phyloP scores from a whole-genome alignment of 2,113 vertebrate species.

The Eulemur rufifrons region DNA sequence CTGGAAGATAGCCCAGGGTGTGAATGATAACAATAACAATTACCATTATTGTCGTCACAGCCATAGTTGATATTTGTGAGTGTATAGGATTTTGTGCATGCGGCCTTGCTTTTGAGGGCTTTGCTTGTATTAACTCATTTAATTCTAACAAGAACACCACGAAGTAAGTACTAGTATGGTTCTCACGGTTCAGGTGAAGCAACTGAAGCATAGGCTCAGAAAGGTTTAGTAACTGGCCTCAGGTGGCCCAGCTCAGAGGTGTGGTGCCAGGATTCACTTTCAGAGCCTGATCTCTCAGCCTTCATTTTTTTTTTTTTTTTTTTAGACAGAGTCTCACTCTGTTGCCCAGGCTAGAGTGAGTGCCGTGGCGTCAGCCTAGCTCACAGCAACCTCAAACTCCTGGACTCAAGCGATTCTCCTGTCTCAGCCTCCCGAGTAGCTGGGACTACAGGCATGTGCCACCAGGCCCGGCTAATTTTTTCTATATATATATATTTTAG shows the following conservation, averaged over 20 bases:
- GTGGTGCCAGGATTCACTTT: not conserved
- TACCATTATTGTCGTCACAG: not conserved
- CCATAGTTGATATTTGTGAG: not conserved
- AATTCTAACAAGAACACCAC: not conserved
- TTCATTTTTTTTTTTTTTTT: not conserved
- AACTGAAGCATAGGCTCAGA: not conserved
- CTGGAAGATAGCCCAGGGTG: not conserved
- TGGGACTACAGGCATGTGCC: too few species aligned
- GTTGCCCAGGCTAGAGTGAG: too few species aligned
- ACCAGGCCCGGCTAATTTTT: too few species aligned
- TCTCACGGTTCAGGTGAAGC: not conserved
- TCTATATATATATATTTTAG: too few species aligned
- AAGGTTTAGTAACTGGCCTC: not conserved
- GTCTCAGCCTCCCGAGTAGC: too few species aligned
- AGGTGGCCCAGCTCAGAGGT: not conserved
- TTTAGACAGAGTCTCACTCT: too few species aligned
- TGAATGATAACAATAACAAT: not conserved
- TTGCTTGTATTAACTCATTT: not conserved
- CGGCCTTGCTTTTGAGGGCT: not conserved
- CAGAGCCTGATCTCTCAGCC: not conserved
- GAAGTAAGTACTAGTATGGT: not conserved
- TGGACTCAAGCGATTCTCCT: too few species aligned
- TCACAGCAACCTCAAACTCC: too few species aligned
- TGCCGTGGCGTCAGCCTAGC: too few species aligned
- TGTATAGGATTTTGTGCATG: not conserved